Evolutionary conservation across 2,113 vertebrate species (phyloP), one percentile per base, ranked within the genome.

Genomic region (Mirza zaza): DNA sequence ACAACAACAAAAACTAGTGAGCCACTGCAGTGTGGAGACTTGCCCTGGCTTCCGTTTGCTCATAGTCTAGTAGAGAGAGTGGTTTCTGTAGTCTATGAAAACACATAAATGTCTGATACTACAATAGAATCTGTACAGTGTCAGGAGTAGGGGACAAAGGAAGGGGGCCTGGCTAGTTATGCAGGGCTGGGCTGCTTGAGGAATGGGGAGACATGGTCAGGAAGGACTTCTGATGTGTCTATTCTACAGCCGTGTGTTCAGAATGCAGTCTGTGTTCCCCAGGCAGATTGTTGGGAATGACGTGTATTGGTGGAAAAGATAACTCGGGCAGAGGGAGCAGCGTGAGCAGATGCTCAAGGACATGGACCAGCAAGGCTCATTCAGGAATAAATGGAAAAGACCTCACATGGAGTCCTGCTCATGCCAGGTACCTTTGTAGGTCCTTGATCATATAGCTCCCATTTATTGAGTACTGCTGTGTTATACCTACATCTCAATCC

Each of bases 81-180:
- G 42, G 42, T 75, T 75, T 75, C 27, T 29, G 5, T 48, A 45
- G 42, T 48, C 27, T 80, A 2, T 88, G 42, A 25, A 94, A 27
- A 61, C 59, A 91, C 20, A 63, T 63, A 52, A 63, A 34, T 79
- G 34, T 32, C 10, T 79, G 50, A 34, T 52, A 17, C 8, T 59
- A 3, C 29, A 42, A 67, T 29, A 42, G 70, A 61, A 5, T 23
- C 48, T 73, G 2, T 18, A 8, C 11, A 75, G 45, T n/a, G 21
- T 71, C 7, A 12, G n/a, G 20, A 6, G 0, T 67, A 5, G 25
- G 8, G 1, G 65, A 0, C 18, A 42, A 52, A 57, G 11, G 57
- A 76, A 59, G 71, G 45, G 34, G 29, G 34, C 7, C 57, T 50
- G 45, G 80, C 39, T 11, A 8, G 29, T 55, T 81, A 36, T 71